Conservation (phyloP, 2,113 vertebrate genomes). For the Rhodinocichla rosea region DNA sequence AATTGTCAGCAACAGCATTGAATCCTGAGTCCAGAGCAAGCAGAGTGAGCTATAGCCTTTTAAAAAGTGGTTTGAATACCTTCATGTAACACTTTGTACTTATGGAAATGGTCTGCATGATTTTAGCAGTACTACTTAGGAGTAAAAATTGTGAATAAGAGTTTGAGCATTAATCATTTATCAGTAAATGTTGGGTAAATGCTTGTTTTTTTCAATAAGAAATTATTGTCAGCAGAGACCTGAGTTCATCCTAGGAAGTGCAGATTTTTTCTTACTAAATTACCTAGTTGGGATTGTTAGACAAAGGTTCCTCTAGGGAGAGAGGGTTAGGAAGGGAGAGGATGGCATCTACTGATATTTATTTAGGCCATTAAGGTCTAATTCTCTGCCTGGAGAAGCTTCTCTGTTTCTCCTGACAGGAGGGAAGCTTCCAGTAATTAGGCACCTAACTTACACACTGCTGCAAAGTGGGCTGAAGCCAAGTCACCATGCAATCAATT, state of each 20-base stretch:
- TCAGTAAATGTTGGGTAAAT: background rate
- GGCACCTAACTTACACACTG: constrained; percentile 2
- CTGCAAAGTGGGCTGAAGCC: background rate
- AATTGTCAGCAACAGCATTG: background rate
- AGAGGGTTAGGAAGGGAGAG: background rate
- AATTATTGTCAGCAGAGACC: background rate
- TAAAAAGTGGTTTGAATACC: background rate
- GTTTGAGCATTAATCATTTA: background rate
- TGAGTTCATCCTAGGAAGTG: background rate
- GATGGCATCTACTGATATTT: constrained; percentile 27
- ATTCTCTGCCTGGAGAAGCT: constrained; percentile 17
- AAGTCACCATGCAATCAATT: background rate
- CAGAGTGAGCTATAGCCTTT: background rate
- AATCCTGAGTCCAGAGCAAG: background rate
- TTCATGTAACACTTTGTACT: background rate
- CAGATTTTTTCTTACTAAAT: background rate
- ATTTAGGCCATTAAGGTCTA: constrained; percentile 47
- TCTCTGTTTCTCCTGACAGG: constrained; percentile 10
- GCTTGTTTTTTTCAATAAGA: background rate
- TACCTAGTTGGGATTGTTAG: background rate
- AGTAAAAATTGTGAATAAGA: background rate
- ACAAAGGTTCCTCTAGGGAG: background rate
- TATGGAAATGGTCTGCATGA: background rate
- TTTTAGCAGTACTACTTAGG: background rate
- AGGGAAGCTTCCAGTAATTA: constrained; percentile 48